These are phyloP conservation scores for Acanthopleura granulata DNA, from an alignment of 2,888 invertebrate genomes.

Conservation along the genomic window DNA sequence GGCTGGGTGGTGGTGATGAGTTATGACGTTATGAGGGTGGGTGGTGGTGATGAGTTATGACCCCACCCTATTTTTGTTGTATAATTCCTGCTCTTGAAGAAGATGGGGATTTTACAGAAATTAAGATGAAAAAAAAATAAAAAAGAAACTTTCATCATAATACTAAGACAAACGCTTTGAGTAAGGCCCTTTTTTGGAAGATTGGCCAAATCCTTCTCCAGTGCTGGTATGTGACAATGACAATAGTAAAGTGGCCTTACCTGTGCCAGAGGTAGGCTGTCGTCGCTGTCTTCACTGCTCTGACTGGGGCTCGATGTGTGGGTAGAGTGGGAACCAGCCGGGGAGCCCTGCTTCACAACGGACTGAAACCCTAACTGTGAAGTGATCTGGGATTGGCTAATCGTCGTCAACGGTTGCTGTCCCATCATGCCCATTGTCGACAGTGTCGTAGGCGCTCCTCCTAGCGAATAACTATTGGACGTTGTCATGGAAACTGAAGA, in stretches of 20 bases:
- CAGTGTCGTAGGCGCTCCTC: slow-evolving; percentile 8
- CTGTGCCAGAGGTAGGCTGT: slow-evolving; percentile 72
- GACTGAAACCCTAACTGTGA: slow-evolving; percentile 50
- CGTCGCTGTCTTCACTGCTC: slow-evolving; percentile 90
- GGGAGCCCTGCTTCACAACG: slow-evolving; percentile 32
- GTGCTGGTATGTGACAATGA: background rate
- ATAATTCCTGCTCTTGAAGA: too few species aligned
- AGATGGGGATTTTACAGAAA: too few species aligned
- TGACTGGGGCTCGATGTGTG: slow-evolving; percentile 74
- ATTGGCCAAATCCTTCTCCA: background rate
- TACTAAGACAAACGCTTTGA: too few species aligned
- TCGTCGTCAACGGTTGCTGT: slow-evolving; percentile 39
- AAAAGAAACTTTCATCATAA: too few species aligned
- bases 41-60: too few species aligned
- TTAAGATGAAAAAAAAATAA: too few species aligned
- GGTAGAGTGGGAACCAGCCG: slow-evolving; percentile 46
- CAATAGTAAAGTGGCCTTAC: slow-evolving; percentile 37
- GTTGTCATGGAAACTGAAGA: background rate
- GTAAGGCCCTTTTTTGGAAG: too few species aligned
- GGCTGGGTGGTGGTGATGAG: too few species aligned
- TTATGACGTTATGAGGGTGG: too few species aligned
- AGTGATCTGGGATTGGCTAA: slow-evolving; percentile 47
- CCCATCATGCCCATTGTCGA: slow-evolving; percentile 16
- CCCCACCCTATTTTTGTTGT: too few species aligned
- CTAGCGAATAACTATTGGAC: background rate